These are phyloP conservation scores for Lithophane socia DNA, from an alignment of 2,888 invertebrate species.

Conservation along the genomic window DNA sequence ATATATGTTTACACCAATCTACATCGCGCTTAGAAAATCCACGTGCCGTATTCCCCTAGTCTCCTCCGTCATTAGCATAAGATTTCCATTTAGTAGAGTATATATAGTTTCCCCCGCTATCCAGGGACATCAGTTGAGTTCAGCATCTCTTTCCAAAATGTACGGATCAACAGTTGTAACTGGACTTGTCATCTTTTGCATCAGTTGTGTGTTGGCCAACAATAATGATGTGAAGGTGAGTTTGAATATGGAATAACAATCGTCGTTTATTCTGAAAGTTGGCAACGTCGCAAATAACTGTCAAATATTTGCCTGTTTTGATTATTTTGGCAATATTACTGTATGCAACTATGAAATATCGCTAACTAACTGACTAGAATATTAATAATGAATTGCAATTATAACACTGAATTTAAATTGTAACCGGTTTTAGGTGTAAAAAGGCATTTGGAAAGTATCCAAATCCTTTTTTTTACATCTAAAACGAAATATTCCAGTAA, in stretches of 20 bases:
- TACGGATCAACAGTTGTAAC: constrained; percentile 16
- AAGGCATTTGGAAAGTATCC: too few relatives aligned
- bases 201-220: constrained; percentile 59
- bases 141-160: constrained; percentile 56
- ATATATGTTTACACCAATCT: neutral
- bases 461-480: too few relatives aligned
- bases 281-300: too few relatives aligned
- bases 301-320: too few relatives aligned
- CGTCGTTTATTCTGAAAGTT: too few relatives aligned
- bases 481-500: too few relatives aligned
- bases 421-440: too few relatives aligned
- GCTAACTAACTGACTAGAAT: too few relatives aligned
- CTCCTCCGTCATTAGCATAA: constrained; percentile 61
- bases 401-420: too few relatives aligned
- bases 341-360: too few relatives aligned
- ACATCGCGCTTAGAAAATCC: constrained; percentile 3
- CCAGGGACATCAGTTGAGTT: constrained; percentile 51
- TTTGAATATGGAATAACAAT: neutral
- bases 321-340: too few relatives aligned
- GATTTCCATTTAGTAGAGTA: constrained; percentile 50
- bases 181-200: constrained; percentile 30
- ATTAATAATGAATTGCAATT: too few relatives aligned
- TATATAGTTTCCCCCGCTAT: constrained; percentile 37
- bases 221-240: constrained; percentile 70
- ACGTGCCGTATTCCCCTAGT: constrained; percentile 37